A percentile compares a stretch with the other conserved stretches of the same genome.
Conservation (phyloP, 1,140 invertebrate species). For the Laupala kohalensis region DNA sequence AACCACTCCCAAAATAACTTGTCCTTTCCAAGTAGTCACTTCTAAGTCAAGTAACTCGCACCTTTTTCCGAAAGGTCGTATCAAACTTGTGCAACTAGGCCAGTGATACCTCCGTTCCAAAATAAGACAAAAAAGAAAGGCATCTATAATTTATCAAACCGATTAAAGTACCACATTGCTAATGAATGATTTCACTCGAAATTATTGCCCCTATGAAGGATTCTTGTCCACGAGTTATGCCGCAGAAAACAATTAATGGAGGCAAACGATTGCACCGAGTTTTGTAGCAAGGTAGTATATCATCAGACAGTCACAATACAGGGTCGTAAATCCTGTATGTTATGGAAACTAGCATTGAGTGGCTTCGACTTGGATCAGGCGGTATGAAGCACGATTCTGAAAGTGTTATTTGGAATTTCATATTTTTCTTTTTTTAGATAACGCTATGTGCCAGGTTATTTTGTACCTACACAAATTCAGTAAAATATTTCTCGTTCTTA, state of each 20-base stretch:
- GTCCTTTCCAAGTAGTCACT: too few species aligned
- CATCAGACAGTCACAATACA: neutral
- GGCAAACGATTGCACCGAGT: neutral
- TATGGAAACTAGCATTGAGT: neutral
- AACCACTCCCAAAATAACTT: neutral
- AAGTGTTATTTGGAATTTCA: neutral
- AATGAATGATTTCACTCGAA: neutral
- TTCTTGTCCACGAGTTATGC: neutral
- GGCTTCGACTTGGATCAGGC: neutral
- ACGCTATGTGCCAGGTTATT: too few species aligned
- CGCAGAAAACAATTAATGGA: neutral
- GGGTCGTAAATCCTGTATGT: neutral
- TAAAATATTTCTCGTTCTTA: too few species aligned
- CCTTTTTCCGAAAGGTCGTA: neutral
- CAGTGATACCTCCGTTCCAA: neutral
- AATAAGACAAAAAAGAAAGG: neutral
- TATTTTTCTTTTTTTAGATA: neutral
- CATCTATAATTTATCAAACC: neutral
- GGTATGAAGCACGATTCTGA: neutral
- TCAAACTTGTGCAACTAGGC: neutral
- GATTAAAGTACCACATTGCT: neutral
- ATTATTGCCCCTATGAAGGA: neutral
- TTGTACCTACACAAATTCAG: too few species aligned
- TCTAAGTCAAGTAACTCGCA: neutral
- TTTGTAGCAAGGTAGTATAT: neutral